phyloP scores from a whole-genome alignment of 2,797 vertebrate species.

The Pterois miles region DNA sequence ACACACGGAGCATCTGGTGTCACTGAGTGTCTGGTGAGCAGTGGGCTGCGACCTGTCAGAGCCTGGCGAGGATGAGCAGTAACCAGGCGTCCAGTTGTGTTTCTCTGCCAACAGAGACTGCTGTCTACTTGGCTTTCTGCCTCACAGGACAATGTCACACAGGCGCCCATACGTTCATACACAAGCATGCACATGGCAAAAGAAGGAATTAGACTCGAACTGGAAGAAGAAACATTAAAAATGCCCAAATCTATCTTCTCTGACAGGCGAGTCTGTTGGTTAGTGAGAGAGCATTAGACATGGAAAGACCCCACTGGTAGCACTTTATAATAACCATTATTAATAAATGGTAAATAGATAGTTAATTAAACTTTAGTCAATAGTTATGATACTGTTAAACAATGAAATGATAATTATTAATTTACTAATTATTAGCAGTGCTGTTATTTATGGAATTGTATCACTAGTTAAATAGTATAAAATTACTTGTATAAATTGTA shows the following conservation, averaged over 20 bases:
- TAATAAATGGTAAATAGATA: too few species aligned
- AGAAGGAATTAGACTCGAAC: neutral
- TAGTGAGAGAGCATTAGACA: neutral
- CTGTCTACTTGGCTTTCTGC: conserved; percentile 67
- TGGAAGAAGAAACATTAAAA: neutral
- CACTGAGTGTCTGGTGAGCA: conserved; percentile 66
- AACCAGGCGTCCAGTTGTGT: conserved; percentile 76
- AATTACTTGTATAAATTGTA: too few species aligned
- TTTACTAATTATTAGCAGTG: too few species aligned
- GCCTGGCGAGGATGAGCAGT: conserved; percentile 63
- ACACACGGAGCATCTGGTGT: conserved; percentile 70
- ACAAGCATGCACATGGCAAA: conserved; percentile 11
- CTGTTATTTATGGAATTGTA: too few species aligned
- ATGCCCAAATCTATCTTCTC: neutral
- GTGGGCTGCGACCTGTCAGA: conserved; percentile 77
- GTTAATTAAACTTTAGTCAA: too few species aligned
- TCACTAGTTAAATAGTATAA: fast-evolving
- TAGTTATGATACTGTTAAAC: too few species aligned
- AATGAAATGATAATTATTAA: too few species aligned
- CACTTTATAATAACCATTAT: too few species aligned
- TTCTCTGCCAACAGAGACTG: conserved; percentile 58
- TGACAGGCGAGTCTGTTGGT: neutral
- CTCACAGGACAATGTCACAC: conserved; percentile 61
- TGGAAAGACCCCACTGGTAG: too few species aligned
- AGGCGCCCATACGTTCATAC: conserved; percentile 6